Evolutionary conservation across 1,140 invertebrate genomes (phyloP), one percentile per base, ranked within the genome.

Genomic region (Ditylenchus dipsaci): DNA sequence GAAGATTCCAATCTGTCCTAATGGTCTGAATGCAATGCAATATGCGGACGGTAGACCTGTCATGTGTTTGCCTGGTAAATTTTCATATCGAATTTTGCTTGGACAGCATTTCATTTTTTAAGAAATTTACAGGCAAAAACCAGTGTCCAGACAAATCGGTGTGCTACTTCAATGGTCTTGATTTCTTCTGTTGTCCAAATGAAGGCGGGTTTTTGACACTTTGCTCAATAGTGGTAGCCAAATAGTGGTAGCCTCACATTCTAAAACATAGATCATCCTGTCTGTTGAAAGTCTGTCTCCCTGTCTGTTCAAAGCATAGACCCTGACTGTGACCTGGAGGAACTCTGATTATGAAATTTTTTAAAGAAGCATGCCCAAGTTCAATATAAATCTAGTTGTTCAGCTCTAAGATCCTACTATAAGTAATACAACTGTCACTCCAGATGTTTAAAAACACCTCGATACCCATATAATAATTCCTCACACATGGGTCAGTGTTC

Each of bases 91-190:
- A 21, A 56, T 21, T 21, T 26, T 21, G n/a, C n/a, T 13, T 13
- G 23, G 33, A 38, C 11, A 11, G 11, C 3, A 38, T 38, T 11
- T 3, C 3, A 38, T 3, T 3, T 38, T 38, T 3, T 5, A 38
- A 38, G 3, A 38, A 38, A 5, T 38, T 38, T n/a, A n/a, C n/a
- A 38, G 80, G 80, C 45, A 80, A 76, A 65, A 74, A 81, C 19
- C 79, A 83, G 58, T 82, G 80, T 42, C 80, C 80, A 58, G 72
- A 73, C n/a, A 73, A 73, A 49, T 76, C 81, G n/a, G 74, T 76
- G 23, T 82, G 80, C 64, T 83, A 80, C 63, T 82, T 83, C 78
- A 82, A 82, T 62, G 80, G 80, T 26, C 26, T 82, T 49, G 81
- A 82, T 62, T 82, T 68, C 74, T 82, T 79, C 65, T 82, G 80